phyloP scores from a whole-genome alignment of 2,888 invertebrate species.

The Hanleya hanleyi region DNA sequence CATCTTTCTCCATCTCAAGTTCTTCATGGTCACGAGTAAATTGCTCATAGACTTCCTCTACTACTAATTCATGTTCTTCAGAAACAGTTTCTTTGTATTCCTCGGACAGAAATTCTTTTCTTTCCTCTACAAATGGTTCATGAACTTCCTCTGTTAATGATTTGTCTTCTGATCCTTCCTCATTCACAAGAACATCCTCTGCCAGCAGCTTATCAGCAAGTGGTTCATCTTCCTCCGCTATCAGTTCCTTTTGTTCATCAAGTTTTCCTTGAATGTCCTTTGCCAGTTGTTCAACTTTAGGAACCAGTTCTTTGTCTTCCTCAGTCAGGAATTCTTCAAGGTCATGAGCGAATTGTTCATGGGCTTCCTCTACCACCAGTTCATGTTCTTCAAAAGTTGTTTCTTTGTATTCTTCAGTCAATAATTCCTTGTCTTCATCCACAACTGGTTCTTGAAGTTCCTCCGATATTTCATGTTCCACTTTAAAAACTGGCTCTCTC shows the following conservation, averaged over 20 bases:
- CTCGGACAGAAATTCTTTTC: background rate
- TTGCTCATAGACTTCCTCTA: background rate
- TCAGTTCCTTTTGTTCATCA: too few relatives aligned
- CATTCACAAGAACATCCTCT: conserved; percentile 11
- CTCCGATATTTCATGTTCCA: too few relatives aligned
- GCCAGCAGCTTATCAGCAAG: conserved; percentile 79
- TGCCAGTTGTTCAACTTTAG: conserved; percentile 29
- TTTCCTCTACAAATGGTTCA: background rate
- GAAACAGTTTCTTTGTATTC: background rate
- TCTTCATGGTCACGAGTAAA: background rate
- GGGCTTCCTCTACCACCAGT: background rate
- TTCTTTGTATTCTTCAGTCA: background rate
- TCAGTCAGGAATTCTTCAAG: too few relatives aligned
- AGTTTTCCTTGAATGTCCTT: too few relatives aligned
- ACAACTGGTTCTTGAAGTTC: background rate
- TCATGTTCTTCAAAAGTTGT: background rate
- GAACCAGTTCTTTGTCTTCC: background rate
- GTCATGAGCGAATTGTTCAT: too few relatives aligned
- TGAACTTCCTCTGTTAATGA: conserved; percentile 55
- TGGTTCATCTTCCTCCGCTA: conserved; percentile 79
- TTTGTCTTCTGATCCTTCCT: conserved; percentile 27
- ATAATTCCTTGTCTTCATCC: background rate
- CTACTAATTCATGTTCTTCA: background rate
- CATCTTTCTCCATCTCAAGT: background rate
- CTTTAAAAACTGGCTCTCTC: too few relatives aligned